A percentile compares a stretch with the other conserved stretches of the same genome.
These are phyloP conservation scores for Xylocopa sonorina DNA, from an alignment of 1,140 invertebrate genomes.

Conservation along the genomic window DNA sequence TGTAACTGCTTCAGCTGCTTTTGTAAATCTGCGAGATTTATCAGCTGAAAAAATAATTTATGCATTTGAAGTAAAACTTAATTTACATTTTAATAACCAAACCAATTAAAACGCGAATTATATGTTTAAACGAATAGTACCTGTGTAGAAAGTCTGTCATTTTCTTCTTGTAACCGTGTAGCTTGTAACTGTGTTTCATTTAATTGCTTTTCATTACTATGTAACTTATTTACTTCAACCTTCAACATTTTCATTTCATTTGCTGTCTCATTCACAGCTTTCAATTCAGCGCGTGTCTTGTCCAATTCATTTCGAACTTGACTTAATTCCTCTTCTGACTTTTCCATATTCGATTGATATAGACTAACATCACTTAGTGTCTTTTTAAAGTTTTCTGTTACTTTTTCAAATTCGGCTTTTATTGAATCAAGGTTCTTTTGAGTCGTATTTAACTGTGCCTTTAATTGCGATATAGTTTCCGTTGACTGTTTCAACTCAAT, in stretches of 20 bases:
- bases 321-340: constrained; percentile 69
- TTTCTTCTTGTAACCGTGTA: constrained; percentile 80
- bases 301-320: constrained; percentile 69
- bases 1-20: constrained; percentile 75
- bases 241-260: constrained; percentile 61
- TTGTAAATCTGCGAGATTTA: constrained; percentile 61
- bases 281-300: constrained; percentile 52
- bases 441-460: constrained; percentile 56
- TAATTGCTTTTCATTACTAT: constrained; percentile 62
- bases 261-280: constrained; percentile 56
- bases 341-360: constrained; percentile 63
- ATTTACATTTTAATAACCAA: too few relatives aligned
- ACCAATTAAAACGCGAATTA: too few relatives aligned
- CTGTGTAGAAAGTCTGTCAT: constrained; percentile 81
- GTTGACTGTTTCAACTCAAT: constrained; percentile 67
- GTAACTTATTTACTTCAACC: constrained; percentile 76
- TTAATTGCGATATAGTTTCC: constrained; percentile 58
- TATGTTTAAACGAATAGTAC: constrained; percentile 71
- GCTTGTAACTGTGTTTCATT: constrained; percentile 67
- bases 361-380: constrained; percentile 71
- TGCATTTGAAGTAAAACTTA: background rate
- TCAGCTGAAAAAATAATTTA: constrained; percentile 51
- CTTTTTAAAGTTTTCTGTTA: constrained; percentile 63
- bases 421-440: constrained; percentile 66
- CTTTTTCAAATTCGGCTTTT: constrained; percentile 60